phyloP scores from a whole-genome alignment of 2,888 invertebrate genomes.

The Orthosia cruda region DNA sequence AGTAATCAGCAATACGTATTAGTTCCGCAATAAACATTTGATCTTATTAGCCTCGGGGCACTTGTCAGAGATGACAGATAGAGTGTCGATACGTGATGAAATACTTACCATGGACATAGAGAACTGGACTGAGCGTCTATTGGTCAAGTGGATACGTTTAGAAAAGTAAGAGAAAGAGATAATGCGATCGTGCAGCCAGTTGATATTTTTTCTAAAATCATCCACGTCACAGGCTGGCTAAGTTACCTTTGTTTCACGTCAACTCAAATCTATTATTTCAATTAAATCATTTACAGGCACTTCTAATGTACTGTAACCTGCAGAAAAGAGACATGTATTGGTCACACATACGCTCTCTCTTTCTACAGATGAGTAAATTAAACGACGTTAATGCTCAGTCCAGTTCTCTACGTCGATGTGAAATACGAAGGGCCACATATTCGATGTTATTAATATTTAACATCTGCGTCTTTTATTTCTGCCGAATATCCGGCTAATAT shows the following conservation, averaged over 20 bases:
- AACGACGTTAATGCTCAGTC: background rate
- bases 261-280: background rate
- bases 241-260: too few species aligned
- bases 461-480: conserved; percentile 75
- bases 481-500: conserved; percentile 44
- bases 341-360: too few species aligned
- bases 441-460: conserved; percentile 81
- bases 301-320: too few species aligned
- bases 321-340: background rate
- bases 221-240: too few species aligned
- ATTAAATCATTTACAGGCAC: too few species aligned
- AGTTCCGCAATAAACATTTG: conserved; percentile 48
- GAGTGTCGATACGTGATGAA: conserved; percentile 76
- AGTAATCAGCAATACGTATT: conserved; percentile 38
- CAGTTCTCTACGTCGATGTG: conserved; percentile 31
- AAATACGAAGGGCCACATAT: conserved; percentile 69
- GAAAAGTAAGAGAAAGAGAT: too few species aligned
- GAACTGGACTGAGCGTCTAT: background rate
- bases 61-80: conserved; percentile 76
- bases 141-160: too few species aligned
- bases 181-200: too few species aligned
- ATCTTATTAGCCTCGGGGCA: conserved; percentile 59
- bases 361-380: background rate
- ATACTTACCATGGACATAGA: conserved; percentile 36
- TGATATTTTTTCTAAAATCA: too few species aligned